These are phyloP conservation scores for Zaprionus vittiger DNA, from an alignment of 1,140 invertebrate species.

Conservation along the genomic window DNA sequence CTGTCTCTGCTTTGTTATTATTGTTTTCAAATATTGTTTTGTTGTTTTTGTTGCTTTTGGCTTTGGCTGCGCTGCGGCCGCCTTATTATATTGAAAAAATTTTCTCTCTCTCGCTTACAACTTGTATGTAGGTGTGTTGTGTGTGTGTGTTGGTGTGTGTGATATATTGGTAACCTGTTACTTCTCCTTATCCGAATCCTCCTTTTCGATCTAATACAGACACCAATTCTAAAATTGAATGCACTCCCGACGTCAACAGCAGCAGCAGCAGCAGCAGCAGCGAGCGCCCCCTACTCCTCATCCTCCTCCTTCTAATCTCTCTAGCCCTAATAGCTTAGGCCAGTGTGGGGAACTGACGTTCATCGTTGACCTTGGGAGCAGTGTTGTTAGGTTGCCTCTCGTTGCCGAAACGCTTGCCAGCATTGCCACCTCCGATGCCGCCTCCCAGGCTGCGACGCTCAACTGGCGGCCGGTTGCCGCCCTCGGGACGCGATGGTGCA, in stretches of 20 bases:
- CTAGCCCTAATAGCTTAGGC: conserved; percentile 82
- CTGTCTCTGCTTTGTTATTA: conserved; percentile 39
- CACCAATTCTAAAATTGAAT: conserved; percentile 43
- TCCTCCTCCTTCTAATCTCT: conserved; percentile 7
- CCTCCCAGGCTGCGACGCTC: conserved; percentile 75
- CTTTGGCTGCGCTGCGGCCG: conserved; percentile 50
- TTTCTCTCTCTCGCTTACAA: conserved; percentile 23
- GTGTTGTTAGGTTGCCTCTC: conserved; percentile 75
- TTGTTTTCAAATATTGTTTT: conserved; percentile 47
- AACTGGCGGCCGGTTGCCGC: conserved; percentile 65
- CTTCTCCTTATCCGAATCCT: conserved; percentile 7
- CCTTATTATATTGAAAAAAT: conserved; percentile 25
- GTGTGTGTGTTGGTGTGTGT: conserved; percentile 3
- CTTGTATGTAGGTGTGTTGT: conserved; percentile 11
- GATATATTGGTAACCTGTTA: conserved; percentile 35
- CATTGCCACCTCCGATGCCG: conserved; percentile 67
- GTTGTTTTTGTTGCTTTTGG: conserved; percentile 74
- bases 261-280: conserved; percentile 25
- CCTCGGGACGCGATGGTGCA: conserved; percentile 44
- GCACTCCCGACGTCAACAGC: conserved; percentile 32
- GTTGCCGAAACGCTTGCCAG: conserved; percentile 69
- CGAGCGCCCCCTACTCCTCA: conserved; percentile 12
- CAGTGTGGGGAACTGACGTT: conserved; percentile 96
- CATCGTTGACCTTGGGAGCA: conserved; percentile 97
- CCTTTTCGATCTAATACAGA: conserved; percentile 20